Conservation (phyloP, 2,113 vertebrate genomes). For the Centropus unirufus region DNA sequence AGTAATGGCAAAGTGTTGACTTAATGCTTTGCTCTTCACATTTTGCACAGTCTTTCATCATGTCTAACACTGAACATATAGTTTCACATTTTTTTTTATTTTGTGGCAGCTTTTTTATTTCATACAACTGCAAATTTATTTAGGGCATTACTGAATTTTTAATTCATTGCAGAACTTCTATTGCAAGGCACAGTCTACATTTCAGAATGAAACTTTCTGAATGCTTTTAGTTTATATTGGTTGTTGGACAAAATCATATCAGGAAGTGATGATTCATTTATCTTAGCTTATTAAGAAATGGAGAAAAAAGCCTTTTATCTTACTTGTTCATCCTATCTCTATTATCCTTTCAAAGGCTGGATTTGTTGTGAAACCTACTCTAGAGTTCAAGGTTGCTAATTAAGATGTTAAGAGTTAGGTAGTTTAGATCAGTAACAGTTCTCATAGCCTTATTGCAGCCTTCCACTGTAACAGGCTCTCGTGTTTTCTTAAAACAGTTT, state of each 20-base stretch:
- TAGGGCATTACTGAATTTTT: background rate
- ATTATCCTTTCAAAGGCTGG: background rate
- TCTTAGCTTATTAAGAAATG: background rate
- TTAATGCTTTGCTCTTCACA: background rate
- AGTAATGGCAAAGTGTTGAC: background rate
- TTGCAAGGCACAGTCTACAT: background rate
- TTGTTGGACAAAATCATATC: background rate
- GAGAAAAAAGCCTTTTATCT: background rate
- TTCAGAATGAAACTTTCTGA: background rate
- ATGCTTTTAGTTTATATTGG: background rate
- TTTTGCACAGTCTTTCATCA: background rate
- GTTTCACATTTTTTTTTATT: background rate
- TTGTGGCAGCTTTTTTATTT: background rate
- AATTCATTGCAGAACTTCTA: background rate
- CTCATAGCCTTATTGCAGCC: background rate
- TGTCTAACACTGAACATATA: background rate
- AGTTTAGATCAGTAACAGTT: background rate
- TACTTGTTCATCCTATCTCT: accelerated
- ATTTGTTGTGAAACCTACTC: background rate
- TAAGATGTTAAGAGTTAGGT: background rate
- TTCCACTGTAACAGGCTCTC: background rate
- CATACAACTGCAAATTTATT: background rate
- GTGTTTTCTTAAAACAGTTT: background rate
- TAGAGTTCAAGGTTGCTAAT: background rate
- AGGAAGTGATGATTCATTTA: background rate